These are phyloP conservation scores for Sesamia inferens DNA, from an alignment of 2,888 invertebrate genomes.

Conservation along the genomic window DNA sequence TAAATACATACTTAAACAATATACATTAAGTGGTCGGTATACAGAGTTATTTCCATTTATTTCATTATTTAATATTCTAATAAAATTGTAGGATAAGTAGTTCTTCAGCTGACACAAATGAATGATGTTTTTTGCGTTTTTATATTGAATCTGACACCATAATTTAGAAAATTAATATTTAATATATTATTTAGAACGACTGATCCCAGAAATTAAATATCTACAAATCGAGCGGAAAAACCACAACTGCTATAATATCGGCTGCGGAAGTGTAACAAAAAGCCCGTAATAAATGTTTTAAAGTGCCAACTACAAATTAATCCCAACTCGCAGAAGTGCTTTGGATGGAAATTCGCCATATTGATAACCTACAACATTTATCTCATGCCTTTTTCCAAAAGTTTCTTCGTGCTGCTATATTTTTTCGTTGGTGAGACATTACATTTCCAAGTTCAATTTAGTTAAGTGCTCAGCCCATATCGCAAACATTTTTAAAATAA, in stretches of 20 bases:
- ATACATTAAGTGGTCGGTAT: neutral
- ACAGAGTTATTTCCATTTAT: neutral
- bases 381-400: conserved; percentile 12
- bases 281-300: conserved; percentile 67
- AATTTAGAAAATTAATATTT: neutral
- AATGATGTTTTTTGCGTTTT: neutral
- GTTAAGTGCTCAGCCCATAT: conserved; percentile 40
- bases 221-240: conserved; percentile 50
- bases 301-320: conserved; percentile 70
- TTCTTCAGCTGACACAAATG: neutral
- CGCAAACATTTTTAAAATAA: conserved; percentile 30
- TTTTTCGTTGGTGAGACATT: conserved; percentile 24
- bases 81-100: neutral
- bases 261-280: conserved; percentile 58
- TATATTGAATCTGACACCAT: neutral
- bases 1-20: neutral
- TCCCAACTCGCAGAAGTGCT: conserved; percentile 47
- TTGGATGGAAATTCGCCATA: conserved; percentile 29
- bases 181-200: neutral
- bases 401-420: conserved; percentile 25
- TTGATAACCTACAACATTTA: conserved; percentile 9
- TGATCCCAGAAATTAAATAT: conserved; percentile 21
- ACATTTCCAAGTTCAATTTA: conserved; percentile 44
- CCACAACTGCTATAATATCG: conserved; percentile 59
- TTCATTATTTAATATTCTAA: neutral